A percentile compares a stretch with the other conserved stretches of the same genome.
Evolutionary conservation across 1,140 invertebrate genomes (phyloP).

Genomic region (Episyrphus balteatus): DNA sequence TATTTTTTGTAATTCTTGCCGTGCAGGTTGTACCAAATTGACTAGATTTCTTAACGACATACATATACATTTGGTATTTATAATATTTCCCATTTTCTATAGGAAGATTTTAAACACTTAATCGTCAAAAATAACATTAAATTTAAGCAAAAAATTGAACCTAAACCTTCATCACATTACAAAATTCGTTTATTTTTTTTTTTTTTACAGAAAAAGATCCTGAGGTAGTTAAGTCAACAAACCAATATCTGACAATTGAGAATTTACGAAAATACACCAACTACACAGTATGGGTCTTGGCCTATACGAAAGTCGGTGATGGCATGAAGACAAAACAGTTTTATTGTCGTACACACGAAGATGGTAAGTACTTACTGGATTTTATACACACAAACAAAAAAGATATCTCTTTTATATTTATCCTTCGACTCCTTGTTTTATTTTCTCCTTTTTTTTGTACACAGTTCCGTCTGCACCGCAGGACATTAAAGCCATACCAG

Average conservation of each 20-base stretch:
- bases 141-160: neutral
- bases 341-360: conserved; percentile 83
- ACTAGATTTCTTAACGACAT: too few species aligned
- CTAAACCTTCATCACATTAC: neutral
- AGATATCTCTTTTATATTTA: neutral
- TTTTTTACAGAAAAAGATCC: conserved; percentile 29
- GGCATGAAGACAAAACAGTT: conserved; percentile 71
- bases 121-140: too few species aligned
- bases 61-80: too few species aligned
- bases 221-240: conserved; percentile 36
- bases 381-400: too few species aligned
- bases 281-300: conserved; percentile 81
- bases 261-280: conserved; percentile 70
- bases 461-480: conserved; percentile 74
- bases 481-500: conserved; percentile 77
- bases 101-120: too few species aligned
- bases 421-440: neutral
- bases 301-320: conserved; percentile 79
- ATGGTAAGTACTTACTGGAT: conserved; percentile 50
- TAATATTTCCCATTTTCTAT: too few species aligned
- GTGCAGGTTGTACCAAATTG: too few species aligned
- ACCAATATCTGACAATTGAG: conserved; percentile 37
- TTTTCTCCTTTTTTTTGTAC: conserved; percentile 4
- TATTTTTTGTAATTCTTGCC: too few species aligned
- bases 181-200: neutral